phyloP scores from a whole-genome alignment of 2,113 vertebrate species.

The Poicephalus gulielmi region DNA sequence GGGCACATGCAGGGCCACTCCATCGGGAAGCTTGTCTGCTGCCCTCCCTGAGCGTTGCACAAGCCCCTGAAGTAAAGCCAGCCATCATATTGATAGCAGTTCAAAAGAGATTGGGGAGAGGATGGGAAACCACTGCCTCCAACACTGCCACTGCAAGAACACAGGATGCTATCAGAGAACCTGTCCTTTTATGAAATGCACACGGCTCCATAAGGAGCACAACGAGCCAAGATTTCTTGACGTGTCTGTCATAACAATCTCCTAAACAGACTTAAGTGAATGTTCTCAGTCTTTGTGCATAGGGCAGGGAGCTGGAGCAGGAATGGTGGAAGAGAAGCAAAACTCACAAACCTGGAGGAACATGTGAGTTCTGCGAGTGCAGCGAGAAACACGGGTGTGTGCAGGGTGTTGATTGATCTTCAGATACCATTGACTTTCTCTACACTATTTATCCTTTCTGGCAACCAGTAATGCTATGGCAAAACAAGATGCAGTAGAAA shows the following conservation, averaged over 20 bases:
- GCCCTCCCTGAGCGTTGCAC: not conserved
- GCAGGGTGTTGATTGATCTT: not conserved
- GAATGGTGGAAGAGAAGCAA: not conserved
- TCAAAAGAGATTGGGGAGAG: not conserved
- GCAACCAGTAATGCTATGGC: not conserved
- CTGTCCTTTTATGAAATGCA: not conserved
- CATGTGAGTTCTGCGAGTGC: not conserved
- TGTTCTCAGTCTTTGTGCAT: not conserved
- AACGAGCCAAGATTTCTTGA: not conserved
- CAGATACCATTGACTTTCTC: not conserved
- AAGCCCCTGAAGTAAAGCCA: not conserved
- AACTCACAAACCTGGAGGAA: not conserved
- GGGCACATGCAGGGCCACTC: not conserved
- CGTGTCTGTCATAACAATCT: rapidly evolving
- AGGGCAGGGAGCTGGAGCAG: not conserved
- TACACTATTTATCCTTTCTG: not conserved
- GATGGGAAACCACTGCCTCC: not conserved
- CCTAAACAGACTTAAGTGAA: not conserved
- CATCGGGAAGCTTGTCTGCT: not conserved
- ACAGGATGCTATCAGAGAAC: not conserved
- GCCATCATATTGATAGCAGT: not conserved
- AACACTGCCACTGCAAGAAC: no score
- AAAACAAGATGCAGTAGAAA: not conserved
- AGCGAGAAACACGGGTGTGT: not conserved
- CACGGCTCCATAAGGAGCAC: not conserved